These are phyloP conservation scores for Coranthus polyacanthus DNA, from an alignment of 2,797 vertebrate genomes.

Conservation along the genomic window DNA sequence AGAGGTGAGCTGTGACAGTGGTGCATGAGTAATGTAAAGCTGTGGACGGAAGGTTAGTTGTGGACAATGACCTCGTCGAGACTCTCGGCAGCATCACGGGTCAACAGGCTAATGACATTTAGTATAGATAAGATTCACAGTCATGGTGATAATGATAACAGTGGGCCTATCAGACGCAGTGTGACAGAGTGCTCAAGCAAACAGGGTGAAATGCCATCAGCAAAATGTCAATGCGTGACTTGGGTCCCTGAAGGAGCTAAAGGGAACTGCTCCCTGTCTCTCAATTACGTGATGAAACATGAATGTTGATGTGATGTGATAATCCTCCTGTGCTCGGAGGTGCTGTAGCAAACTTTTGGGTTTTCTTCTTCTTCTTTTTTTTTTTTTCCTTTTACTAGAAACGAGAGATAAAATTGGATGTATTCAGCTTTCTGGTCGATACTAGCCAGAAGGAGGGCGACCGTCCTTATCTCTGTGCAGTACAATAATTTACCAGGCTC, in stretches of 20 bases:
- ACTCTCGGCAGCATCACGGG: slow-evolving; percentile 54
- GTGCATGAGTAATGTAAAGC: slow-evolving; percentile 63
- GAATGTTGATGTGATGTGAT: slow-evolving; percentile 56
- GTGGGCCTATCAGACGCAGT: slow-evolving; percentile 55
- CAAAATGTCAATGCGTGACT: slow-evolving; percentile 81
- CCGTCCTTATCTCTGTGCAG: slow-evolving; percentile 13
- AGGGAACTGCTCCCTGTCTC: slow-evolving; percentile 47
- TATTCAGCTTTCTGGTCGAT: slow-evolving; percentile 30
- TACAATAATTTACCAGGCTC: slow-evolving; percentile 37
- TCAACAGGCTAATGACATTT: slow-evolving; percentile 74
- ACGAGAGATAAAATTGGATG: slow-evolving; percentile 18
- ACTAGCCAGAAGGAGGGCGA: slow-evolving; percentile 20
- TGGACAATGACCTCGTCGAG: slow-evolving; percentile 52
- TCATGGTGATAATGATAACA: slow-evolving; percentile 69
- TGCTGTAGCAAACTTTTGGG: slow-evolving; percentile 23
- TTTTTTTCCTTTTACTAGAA: slow-evolving; percentile 24
- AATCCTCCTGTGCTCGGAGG: slow-evolving; percentile 29
- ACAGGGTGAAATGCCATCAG: slow-evolving; percentile 75
- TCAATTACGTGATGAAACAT: slow-evolving; percentile 67
- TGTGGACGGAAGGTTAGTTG: slow-evolving; percentile 37
- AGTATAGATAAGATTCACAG: slow-evolving; percentile 67
- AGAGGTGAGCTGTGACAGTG: slow-evolving; percentile 63
- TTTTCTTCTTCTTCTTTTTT: slow-evolving; percentile 21
- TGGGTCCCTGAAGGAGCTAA: slow-evolving; percentile 62
- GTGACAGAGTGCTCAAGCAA: slow-evolving; percentile 67